phyloP scores from a whole-genome alignment of 2,113 vertebrate species.

The Ictalurus furcatus region DNA sequence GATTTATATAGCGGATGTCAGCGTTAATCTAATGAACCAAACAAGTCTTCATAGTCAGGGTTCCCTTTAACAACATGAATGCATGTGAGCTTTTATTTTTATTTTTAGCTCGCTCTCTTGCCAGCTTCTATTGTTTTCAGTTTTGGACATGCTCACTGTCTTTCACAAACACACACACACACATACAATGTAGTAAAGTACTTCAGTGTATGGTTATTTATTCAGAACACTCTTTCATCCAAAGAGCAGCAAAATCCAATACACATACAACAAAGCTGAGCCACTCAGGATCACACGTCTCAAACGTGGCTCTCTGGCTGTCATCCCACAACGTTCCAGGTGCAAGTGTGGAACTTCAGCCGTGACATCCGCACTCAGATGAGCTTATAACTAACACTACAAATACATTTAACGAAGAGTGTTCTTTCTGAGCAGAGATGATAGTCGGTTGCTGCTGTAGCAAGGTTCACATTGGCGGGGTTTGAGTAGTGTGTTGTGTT shows the following conservation, averaged over 20 bases:
- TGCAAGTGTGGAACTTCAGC: neutral
- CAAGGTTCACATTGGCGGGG: neutral
- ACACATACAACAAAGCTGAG: neutral
- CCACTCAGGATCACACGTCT: neutral
- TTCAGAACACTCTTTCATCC: neutral
- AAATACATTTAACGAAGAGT: neutral
- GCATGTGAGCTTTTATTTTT: neutral
- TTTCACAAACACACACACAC: neutral
- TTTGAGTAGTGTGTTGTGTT: neutral
- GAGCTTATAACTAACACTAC: neutral
- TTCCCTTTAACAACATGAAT: no score
- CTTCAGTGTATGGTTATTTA: neutral
- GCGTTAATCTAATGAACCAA: no score
- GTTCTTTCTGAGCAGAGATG: neutral
- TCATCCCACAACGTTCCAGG: neutral
- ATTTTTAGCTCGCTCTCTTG: neutral
- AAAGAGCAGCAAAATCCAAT: neutral
- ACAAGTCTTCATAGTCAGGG: no score
- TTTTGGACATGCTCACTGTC: neutral
- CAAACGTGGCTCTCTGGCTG: neutral
- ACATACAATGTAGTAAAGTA: neutral
- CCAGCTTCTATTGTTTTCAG: neutral
- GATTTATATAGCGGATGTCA: no score
- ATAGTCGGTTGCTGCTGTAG: neutral
- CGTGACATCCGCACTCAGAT: neutral